Base-by-base conservation (phyloP, 2,888 invertebrate species). In the Metallyticus violacea region DNA sequence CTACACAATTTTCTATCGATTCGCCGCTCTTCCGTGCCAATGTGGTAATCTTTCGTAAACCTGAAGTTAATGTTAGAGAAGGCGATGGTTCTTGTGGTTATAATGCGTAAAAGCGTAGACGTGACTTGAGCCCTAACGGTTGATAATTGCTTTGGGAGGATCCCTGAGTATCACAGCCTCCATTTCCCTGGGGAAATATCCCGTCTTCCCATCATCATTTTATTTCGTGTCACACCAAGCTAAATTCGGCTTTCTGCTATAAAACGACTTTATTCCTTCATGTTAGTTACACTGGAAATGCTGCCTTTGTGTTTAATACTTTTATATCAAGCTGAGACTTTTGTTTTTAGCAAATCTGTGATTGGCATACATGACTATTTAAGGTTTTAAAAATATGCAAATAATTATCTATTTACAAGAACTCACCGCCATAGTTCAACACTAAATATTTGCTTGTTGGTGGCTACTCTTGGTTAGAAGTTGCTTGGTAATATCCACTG, bases 71-170 rank as follows among this genome's bases (percentile, higher is more conserved):
- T 62, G 40, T 62, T 62, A 62, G 40, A 62, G 40, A 62, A 62
- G 40, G 40, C 15, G 40, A 62, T 62, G 40, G 40, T 62, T 62
- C 40, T 62, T 62, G 40, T 62, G 40, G 40, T 62, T 62, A 62
- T 62, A 62, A 62, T 62, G 40, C 40, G 40, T 62, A 62, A 62
- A 62, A 62, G 40, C 22, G 40, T 62, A 22, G 40, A 62, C 40
- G 40, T 62, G 40, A 62, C 40, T 62, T 62, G 40, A 62, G 40
- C 26, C 26, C 82, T 82, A 76, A 82, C 26, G 76, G 40, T 62
- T 82, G 82, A 82, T 82, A 82, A 82, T 82, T 82, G 82, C 40
- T 82, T 76, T 62, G 82, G 27, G 82, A 82, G 76, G 26, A 62
- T 62, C 40, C 22, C 15, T 62, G 40, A 22, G 40, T 62, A 62